Evolutionary conservation across 2,888 invertebrate genomes (phyloP).

Genomic region (Pediacus dermestoides): DNA sequence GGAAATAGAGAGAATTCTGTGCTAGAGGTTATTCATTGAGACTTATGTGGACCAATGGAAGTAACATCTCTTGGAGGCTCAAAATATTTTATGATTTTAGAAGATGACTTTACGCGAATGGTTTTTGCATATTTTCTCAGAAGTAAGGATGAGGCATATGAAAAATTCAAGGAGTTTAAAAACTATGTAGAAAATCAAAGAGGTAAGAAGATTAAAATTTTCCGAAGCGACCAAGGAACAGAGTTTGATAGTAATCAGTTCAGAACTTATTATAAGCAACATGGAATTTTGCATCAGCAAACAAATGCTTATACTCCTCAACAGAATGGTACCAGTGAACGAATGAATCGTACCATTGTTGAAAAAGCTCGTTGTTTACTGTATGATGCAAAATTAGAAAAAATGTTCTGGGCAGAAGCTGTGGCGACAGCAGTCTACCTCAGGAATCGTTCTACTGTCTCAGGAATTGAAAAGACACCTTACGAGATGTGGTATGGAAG

Average conservation of each 20-base stretch:
- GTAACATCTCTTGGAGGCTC: conserved; percentile 33
- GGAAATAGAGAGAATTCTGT: not conserved
- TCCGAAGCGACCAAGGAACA: conserved; percentile 3
- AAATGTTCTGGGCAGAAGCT: conserved; percentile 9
- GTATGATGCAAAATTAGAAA: conserved; percentile 5
- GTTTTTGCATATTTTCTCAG: conserved; percentile 31
- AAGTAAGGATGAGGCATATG: not conserved
- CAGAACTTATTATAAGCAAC: not conserved
- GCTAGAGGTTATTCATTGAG: conserved; percentile 36
- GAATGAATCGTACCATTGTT: conserved; percentile 15
- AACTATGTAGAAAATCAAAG: not conserved
- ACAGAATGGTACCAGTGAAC: conserved; percentile 16
- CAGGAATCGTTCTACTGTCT: not conserved
- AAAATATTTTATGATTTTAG: conserved; percentile 42
- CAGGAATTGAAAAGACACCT: not conserved
- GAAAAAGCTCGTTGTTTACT: conserved; percentile 15
- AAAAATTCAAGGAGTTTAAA: not conserved
- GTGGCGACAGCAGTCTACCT: conserved; percentile 4
- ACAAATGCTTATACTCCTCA: conserved; percentile 14
- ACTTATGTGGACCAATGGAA: conserved; percentile 42
- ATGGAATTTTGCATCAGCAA: conserved; percentile 9
- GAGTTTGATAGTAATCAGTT: conserved; percentile 2
- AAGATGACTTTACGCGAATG: conserved; percentile 36
- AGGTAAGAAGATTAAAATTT: not conserved
- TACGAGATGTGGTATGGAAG: conserved; percentile 21